phyloP scores from a whole-genome alignment of 1,140 invertebrate species.

The Trinorchestia longiramus region DNA sequence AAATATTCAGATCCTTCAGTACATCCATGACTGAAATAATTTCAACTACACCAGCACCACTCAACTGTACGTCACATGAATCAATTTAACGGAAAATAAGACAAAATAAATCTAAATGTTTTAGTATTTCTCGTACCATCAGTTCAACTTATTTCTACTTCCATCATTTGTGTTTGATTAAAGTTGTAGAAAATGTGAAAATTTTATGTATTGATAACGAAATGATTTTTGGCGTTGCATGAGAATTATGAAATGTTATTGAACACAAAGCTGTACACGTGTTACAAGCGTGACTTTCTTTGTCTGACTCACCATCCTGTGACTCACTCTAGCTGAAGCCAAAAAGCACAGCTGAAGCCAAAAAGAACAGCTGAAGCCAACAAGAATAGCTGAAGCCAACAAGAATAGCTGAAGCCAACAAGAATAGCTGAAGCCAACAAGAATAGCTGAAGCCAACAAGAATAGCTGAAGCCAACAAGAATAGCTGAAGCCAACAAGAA shows the following conservation, averaged over 20 bases:
- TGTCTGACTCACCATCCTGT: background rate
- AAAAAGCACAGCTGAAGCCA: background rate
- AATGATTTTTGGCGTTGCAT: background rate
- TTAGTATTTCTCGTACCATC: background rate
- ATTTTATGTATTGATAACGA: background rate
- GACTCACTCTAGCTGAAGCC: background rate
- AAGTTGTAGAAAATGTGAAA: background rate
- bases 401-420: background rate
- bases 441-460: background rate
- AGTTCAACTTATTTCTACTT: background rate
- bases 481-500: background rate
- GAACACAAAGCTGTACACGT: background rate
- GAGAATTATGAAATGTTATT: background rate
- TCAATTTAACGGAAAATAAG: no score
- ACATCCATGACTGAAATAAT: no score
- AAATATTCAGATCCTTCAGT: no score
- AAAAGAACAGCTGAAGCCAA: background rate
- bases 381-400: background rate
- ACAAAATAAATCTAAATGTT: background rate
- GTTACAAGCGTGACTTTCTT: background rate
- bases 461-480: background rate
- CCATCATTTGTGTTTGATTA: background rate
- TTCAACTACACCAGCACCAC: no score
- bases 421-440: background rate
- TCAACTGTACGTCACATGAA: no score